Base-by-base conservation (phyloP, 2,888 invertebrate genomes). In the Pantelozetes paolii region DNA sequence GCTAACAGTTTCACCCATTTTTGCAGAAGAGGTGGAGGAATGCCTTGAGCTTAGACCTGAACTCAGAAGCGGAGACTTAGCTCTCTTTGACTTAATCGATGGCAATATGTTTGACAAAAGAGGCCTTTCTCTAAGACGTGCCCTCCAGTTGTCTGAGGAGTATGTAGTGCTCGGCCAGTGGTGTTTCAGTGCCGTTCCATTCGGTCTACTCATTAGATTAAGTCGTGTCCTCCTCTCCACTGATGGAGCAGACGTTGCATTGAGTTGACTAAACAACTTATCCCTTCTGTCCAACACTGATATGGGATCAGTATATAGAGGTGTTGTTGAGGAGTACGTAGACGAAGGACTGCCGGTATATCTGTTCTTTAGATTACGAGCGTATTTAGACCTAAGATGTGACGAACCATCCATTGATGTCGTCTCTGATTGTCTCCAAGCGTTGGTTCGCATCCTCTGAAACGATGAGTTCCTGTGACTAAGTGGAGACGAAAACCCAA, bases 371-470 rank as follows among this genome's bases (percentile, higher is more conserved):
- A n/a, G n/a, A n/a, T n/a, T n/a, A n/a, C n/a, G n/a, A n/a, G 32
- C 28, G 5, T 36, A 67, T 15, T 23, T 42, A 23, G 18, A 23
- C 2, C 67, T 40, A 0, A n/a, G 67, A 40, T n/a, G 40, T 67
- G 23, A n/a, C 40, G 40, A 67, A 20, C 20, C 40, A 67, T 8
- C 9, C 40, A 18, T 67, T 67, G 20, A 15, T n/a, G 3, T 30
- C 6, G 28, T 32, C 20, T 62, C 40, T 8, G 67, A 42, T 67
- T 67, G 9, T 67, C 67, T 36, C 67, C 67, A 67, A 13, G 23
- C 67, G n/a, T 15, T 18, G 36, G n/a, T 6, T 40, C 67, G 36
- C 67, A 67, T 40, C 23, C 26, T 67, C 30, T 67, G 67, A 67
- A 67, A 40, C 18, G 15, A 23, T 15, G 40, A 5, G 32, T 42